phyloP scores from a whole-genome alignment of 2,113 vertebrate species.

The Astur gentilis region DNA sequence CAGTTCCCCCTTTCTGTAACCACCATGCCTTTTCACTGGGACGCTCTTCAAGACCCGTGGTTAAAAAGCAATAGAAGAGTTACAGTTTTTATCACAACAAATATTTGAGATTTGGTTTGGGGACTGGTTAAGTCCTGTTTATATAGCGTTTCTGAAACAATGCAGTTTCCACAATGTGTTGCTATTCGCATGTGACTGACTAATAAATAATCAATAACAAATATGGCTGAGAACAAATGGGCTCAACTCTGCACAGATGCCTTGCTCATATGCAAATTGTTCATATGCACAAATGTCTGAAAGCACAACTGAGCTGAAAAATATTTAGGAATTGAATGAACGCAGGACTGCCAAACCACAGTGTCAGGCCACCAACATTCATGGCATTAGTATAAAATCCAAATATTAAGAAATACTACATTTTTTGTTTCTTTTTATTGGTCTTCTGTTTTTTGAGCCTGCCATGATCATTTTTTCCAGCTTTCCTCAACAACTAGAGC shows the following conservation, averaged over 20 bases:
- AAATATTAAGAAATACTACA: slow-evolving; percentile 46
- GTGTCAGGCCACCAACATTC: slow-evolving; percentile 48
- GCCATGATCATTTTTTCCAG: slow-evolving; percentile 25
- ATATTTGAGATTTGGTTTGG: neutral
- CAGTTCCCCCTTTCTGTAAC: neutral
- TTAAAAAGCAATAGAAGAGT: neutral
- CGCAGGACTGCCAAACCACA: slow-evolving; percentile 44
- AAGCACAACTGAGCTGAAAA: slow-evolving; percentile 26
- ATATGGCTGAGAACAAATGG: neutral
- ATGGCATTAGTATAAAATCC: slow-evolving; percentile 19
- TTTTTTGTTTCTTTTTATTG: slow-evolving; percentile 46
- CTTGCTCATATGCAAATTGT: neutral
- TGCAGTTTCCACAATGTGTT: neutral
- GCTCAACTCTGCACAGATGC: neutral
- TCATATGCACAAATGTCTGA: slow-evolving; percentile 2
- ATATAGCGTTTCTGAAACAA: neutral
- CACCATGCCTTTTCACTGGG: neutral
- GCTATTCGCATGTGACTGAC: neutral
- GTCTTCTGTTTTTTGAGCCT: slow-evolving; percentile 32
- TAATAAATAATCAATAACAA: neutral
- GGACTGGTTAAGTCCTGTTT: neutral
- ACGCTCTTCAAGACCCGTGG: neutral
- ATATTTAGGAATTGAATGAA: slow-evolving; percentile 45
- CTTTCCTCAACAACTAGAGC: neutral
- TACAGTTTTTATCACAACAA: neutral